phyloP scores from a whole-genome alignment of 2,888 invertebrate genomes.

The Perizoma affinitatum region DNA sequence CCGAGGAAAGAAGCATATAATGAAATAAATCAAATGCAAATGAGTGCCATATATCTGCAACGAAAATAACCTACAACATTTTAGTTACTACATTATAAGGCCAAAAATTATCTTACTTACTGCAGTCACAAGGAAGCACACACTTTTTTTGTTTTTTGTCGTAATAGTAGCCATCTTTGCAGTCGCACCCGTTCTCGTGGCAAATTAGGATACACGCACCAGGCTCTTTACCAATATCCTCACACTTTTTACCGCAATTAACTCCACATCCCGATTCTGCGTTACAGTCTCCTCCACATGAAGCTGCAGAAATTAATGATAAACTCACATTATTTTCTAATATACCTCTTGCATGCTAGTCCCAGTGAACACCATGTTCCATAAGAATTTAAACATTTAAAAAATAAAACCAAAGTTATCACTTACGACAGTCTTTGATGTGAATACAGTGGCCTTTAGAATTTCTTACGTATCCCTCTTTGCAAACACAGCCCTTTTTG shows the following conservation, averaged over 20 bases:
- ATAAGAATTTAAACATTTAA: too few species aligned
- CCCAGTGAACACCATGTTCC: too few species aligned
- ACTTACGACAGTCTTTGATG: conserved; percentile 46
- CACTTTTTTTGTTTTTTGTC: conserved; percentile 42
- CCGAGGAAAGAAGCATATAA: too few species aligned
- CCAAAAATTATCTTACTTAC: conserved; percentile 32
- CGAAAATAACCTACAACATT: background rate
- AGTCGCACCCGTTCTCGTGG: conserved; percentile 42
- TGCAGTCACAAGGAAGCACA: conserved; percentile 39
- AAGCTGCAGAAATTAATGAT: conserved; percentile 29
- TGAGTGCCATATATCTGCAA: too few species aligned
- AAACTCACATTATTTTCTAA: background rate
- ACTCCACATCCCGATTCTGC: conserved; percentile 39
- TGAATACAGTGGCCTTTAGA: conserved; percentile 43
- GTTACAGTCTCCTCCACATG: conserved; percentile 41
- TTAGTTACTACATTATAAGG: background rate
- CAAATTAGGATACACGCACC: conserved; percentile 34
- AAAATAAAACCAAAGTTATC: background rate
- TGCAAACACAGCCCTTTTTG: conserved; percentile 40
- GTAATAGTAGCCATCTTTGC: conserved; percentile 39
- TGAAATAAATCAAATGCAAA: too few species aligned
- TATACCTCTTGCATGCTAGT: too few species aligned
- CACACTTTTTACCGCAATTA: conserved; percentile 34
- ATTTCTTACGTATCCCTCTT: conserved; percentile 39
- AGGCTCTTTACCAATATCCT: conserved; percentile 15